A percentile compares a stretch with the other conserved stretches of the same genome.
These are phyloP conservation scores for Rhingia rostrata DNA, from an alignment of 2,888 invertebrate species.

Conservation along the genomic window DNA sequence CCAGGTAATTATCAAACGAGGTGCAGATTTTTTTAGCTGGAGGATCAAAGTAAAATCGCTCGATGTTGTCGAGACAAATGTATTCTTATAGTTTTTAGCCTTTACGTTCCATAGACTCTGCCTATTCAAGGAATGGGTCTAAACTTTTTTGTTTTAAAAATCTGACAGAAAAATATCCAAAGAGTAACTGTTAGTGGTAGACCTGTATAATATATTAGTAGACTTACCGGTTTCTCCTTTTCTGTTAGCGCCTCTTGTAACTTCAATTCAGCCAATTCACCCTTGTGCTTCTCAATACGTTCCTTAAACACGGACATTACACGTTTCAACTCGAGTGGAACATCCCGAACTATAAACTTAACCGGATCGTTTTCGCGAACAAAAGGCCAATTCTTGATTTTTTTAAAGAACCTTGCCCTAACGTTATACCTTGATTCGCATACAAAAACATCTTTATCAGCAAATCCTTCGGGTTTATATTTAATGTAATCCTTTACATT, in stretches of 20 bases:
- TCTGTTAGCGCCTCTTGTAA: slow-evolving; percentile 92
- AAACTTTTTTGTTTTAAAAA: no score
- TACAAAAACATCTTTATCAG: slow-evolving; percentile 97
- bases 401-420: slow-evolving; percentile 93
- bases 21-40: no score
- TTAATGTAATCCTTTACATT: slow-evolving; percentile 97
- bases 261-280: slow-evolving; percentile 93
- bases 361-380: slow-evolving; percentile 85
- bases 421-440: slow-evolving; percentile 98
- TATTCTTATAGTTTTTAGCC: no score
- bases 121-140: no score
- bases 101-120: no score
- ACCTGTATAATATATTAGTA: not conserved
- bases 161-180: no score
- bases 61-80: no score
- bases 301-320: slow-evolving; percentile 97
- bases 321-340: slow-evolving; percentile 91
- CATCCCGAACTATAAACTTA: slow-evolving; percentile 87
- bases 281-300: slow-evolving; percentile 94
- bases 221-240: slow-evolving; percentile 91
- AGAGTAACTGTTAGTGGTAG: no score
- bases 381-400: slow-evolving; percentile 91
- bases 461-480: slow-evolving; percentile 92
- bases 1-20: no score
- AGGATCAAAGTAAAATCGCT: no score